phyloP scores from a whole-genome alignment of 2,888 invertebrate genomes.

The Elegia similella region DNA sequence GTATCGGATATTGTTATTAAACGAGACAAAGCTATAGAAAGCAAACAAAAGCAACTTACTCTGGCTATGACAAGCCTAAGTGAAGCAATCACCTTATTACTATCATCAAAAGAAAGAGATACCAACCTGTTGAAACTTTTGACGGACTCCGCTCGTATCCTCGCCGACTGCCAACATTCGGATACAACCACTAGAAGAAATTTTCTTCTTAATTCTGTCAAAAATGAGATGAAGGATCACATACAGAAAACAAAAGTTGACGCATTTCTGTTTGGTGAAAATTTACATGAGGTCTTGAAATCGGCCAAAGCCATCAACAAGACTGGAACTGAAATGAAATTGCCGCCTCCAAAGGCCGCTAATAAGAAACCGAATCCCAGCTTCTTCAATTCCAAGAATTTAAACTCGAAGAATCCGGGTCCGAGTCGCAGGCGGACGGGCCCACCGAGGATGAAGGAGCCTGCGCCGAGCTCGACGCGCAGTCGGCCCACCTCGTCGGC shows the following conservation, averaged over 20 bases:
- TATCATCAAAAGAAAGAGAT: constrained; percentile 18
- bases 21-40: constrained; percentile 28
- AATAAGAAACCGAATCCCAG: too few species aligned
- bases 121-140: constrained; percentile 14
- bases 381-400: neutral
- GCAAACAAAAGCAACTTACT: constrained; percentile 30
- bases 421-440: too few species aligned
- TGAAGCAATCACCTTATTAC: constrained; percentile 19
- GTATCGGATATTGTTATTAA: constrained; percentile 26
- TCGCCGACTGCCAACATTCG: constrained; percentile 25
- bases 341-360: neutral
- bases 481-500: constrained; percentile 1
- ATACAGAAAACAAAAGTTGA: constrained; percentile 26
- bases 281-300: constrained; percentile 26
- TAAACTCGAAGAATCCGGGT: too few species aligned
- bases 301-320: constrained; percentile 27
- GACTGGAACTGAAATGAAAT: constrained; percentile 24
- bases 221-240: constrained; percentile 29
- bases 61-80: constrained; percentile 25
- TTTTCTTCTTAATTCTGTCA: constrained; percentile 22
- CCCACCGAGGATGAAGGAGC: too few species aligned
- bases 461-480: too few species aligned
- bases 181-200: constrained; percentile 24
- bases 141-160: constrained; percentile 22
- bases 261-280: constrained; percentile 24